A percentile compares a stretch with the other conserved stretches of the same genome.
phyloP scores from a whole-genome alignment of 2,113 vertebrate genomes.

The Amphilophus citrinellus region DNA sequence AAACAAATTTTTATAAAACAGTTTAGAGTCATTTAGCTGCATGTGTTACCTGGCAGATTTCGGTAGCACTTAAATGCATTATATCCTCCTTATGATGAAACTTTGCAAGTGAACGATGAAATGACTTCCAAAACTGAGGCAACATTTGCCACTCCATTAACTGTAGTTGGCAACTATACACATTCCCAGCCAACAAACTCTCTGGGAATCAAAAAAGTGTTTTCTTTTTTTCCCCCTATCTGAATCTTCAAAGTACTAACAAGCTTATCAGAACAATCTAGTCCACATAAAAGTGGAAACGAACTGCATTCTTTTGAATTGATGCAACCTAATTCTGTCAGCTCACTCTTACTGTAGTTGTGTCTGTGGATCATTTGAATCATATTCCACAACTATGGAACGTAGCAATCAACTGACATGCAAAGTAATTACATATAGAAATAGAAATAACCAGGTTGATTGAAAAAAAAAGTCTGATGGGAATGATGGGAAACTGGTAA shows the following conservation, averaged over 20 bases:
- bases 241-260: not conserved
- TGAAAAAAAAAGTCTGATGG: not conserved
- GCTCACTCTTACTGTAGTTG: not conserved
- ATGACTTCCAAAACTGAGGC: constrained; percentile 35
- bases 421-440: not conserved
- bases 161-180: not conserved
- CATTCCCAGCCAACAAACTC: constrained; percentile 3
- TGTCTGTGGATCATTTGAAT: not conserved
- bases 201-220: not conserved
- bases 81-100: constrained; percentile 49
- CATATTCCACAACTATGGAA: not conserved
- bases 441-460: not conserved
- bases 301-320: not conserved
- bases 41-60: constrained; percentile 31
- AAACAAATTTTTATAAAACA: not conserved
- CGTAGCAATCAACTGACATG: not conserved
- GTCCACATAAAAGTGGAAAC: constrained; percentile 11
- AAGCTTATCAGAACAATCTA: constrained; percentile 17
- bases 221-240: not conserved
- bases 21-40: constrained; percentile 20
- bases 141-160: constrained; percentile 31
- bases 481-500: not conserved
- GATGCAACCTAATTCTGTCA: constrained; percentile 32
- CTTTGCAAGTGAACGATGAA: constrained; percentile 38
- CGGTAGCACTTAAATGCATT: constrained; percentile 14